Evolutionary conservation across 2,113 vertebrate genomes (phyloP).

Genomic region (human (Homo sapiens)): GRCh38 chr13:103243501-103244000

Average conservation of each 20-base stretch:
- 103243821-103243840: background rate
- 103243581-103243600: background rate
- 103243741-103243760: background rate
- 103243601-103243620: background rate
- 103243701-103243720: background rate
- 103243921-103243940: background rate
- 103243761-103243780: constrained; percentile 7
- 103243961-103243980: background rate
- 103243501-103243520: background rate
- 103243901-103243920: background rate
- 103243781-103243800: background rate
- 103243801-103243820: background rate
- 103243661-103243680: background rate
- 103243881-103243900: background rate
- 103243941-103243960: background rate
- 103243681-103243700: background rate
- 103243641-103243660: background rate
- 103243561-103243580: background rate
- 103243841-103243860: background rate
- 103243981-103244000: background rate
- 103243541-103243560: background rate
- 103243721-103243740: background rate
- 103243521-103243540: background rate
- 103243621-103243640: background rate
- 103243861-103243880: background rate